A percentile compares a stretch with the other conserved stretches of the same genome.
Evolutionary conservation across 2,888 invertebrate species (phyloP).

Genomic region (Drosophila longiperda): DNA sequence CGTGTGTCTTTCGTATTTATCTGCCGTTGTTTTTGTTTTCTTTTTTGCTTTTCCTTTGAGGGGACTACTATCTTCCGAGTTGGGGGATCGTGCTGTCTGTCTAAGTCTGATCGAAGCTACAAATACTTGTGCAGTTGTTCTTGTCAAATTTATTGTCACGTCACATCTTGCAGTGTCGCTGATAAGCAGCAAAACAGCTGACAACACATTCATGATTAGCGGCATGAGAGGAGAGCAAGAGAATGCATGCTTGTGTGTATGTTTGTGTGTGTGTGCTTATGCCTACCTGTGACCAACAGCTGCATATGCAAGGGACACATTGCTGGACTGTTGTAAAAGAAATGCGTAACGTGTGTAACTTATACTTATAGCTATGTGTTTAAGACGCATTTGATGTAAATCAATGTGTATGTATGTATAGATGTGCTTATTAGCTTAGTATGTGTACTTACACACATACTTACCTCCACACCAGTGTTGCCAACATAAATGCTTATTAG

Average conservation of each 20-base stretch:
- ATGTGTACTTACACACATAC: too few species aligned
- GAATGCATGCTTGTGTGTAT: slow-evolving; percentile 2
- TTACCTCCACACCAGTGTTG: too few species aligned
- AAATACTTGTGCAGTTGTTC: slow-evolving; percentile 14
- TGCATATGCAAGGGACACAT: slow-evolving; percentile 46
- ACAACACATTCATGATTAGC: slow-evolving; percentile 17
- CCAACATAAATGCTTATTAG: not conserved
- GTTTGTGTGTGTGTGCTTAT: slow-evolving; percentile 2
- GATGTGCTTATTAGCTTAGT: too few species aligned
- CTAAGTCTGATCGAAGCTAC: slow-evolving; percentile 41
- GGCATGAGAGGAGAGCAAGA: not conserved
- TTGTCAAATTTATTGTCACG: slow-evolving; percentile 22
- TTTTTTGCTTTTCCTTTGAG: not conserved
- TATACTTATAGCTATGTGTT: not conserved
- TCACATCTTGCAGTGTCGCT: slow-evolving; percentile 21
- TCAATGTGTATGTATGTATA: not conserved
- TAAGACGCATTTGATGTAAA: not conserved
- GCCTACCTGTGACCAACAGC: slow-evolving; percentile 73
- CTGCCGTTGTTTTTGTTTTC: slow-evolving; percentile 8
- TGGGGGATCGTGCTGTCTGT: slow-evolving; percentile 39
- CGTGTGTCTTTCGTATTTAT: slow-evolving; percentile 26
- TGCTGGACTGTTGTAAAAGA: not conserved
- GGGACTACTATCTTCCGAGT: slow-evolving; percentile 40
- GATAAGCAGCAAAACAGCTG: slow-evolving; percentile 56
- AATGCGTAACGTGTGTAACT: slow-evolving; percentile 3